These are phyloP conservation scores for Benthosema pterotum DNA, from an alignment of 2,797 vertebrate species.

Conservation along the genomic window DNA sequence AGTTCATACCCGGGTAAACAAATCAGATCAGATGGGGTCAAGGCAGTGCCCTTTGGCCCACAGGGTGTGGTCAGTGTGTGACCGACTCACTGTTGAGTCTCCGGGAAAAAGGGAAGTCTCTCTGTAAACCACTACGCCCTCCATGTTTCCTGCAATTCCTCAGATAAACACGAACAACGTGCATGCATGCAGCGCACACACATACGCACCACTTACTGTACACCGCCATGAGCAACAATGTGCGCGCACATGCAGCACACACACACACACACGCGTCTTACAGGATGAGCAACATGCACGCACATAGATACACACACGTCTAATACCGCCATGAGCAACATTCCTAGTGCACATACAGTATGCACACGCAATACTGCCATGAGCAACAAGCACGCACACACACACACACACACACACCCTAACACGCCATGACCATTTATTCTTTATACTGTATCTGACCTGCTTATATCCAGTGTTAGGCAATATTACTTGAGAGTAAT, in stretches of 20 bases:
- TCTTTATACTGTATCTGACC: too few relatives aligned
- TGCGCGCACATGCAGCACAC: too few relatives aligned
- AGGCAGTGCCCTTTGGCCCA: constrained; percentile 9
- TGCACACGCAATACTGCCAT: background rate
- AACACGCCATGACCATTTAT: too few relatives aligned
- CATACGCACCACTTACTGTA: background rate
- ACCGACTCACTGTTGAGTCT: too few relatives aligned
- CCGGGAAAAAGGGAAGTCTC: constrained; percentile 26
- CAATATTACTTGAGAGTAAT: too few relatives aligned
- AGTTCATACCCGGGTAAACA: too few relatives aligned
- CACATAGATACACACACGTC: background rate
- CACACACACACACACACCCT: background rate
- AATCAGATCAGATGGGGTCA: too few relatives aligned
- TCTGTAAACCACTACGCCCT: constrained; percentile 57
- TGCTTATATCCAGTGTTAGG: too few relatives aligned
- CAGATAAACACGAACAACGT: constrained; percentile 48
- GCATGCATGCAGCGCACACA: too few relatives aligned
- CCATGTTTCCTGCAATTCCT: constrained; percentile 61
- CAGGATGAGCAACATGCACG: background rate
- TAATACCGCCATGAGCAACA: background rate
- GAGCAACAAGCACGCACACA: background rate
- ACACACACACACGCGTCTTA: background rate
- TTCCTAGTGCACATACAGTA: background rate
- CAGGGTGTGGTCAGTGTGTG: constrained; percentile 42
- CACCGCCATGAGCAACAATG: background rate